These are phyloP conservation scores for Dascyllus trimaculatus DNA, from an alignment of 2,113 vertebrate genomes.

Conservation along the genomic window DNA sequence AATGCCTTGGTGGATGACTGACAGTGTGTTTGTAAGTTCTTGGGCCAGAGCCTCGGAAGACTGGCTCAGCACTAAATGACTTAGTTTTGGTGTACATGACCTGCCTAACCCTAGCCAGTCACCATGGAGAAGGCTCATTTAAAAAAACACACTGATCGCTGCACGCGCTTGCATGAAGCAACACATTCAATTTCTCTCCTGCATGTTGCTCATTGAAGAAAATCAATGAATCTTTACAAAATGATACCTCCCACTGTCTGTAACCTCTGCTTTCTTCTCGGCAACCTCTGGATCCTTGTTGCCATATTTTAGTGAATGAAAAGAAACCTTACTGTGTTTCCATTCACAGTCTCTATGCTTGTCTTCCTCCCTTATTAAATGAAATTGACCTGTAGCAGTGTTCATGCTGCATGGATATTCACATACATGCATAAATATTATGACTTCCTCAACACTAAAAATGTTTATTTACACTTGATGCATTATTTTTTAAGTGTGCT, in stretches of 20 bases:
- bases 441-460: neutral
- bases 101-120: slow-evolving; percentile 13
- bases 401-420: slow-evolving; percentile 39
- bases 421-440: neutral
- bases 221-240: slow-evolving; percentile 53
- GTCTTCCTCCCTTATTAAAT: neutral
- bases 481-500: neutral
- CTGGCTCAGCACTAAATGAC: slow-evolving; percentile 31
- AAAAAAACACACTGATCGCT: slow-evolving; percentile 38
- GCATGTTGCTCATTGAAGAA: slow-evolving; percentile 50
- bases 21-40: slow-evolving; percentile 45
- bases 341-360: neutral
- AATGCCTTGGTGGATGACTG: slow-evolving; percentile 38
- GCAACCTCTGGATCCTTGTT: slow-evolving; percentile 22
- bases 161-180: slow-evolving; percentile 72
- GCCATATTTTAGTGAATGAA: slow-evolving; percentile 37
- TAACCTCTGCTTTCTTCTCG: slow-evolving; percentile 34
- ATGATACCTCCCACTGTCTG: slow-evolving; percentile 56
- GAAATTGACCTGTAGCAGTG: neutral
- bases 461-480: neutral
- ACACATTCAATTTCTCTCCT: slow-evolving; percentile 38
- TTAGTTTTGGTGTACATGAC: slow-evolving; percentile 14
- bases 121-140: slow-evolving; percentile 14
- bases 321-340: slow-evolving; percentile 13
- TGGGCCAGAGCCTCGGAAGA: neutral